A percentile compares a stretch with the other conserved stretches of the same genome.
Conservation (phyloP, 2,797 vertebrate genomes). For the Tiaroga cobitis region DNA sequence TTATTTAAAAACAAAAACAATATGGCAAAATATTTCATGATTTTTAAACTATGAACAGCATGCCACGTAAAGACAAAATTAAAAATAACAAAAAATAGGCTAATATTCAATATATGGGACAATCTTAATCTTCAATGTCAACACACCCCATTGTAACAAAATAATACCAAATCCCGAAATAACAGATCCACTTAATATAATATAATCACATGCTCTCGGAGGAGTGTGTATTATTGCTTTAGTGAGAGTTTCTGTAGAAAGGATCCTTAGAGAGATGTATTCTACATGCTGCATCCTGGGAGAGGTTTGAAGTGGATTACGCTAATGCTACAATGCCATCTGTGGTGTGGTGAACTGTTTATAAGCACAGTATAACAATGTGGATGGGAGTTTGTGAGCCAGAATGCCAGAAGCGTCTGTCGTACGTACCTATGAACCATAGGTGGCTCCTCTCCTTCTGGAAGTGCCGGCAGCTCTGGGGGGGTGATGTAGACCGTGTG, state of each 20-base stretch:
- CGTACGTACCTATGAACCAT: slow-evolving; percentile 91
- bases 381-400: slow-evolving; percentile 20
- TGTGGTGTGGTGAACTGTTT: slow-evolving; percentile 11
- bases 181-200: slow-evolving; percentile 50
- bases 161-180: slow-evolving; percentile 55
- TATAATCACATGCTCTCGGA: slow-evolving; percentile 31
- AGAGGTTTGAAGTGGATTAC: slow-evolving; percentile 28
- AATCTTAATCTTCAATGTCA: slow-evolving; percentile 52
- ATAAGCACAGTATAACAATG: background rate
- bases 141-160: slow-evolving; percentile 55
- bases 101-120: background rate
- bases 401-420: background rate
- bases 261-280: slow-evolving; percentile 45
- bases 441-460: slow-evolving; percentile 91
- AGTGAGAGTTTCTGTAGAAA: slow-evolving; percentile 19
- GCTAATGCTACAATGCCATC: background rate
- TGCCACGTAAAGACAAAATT: background rate
- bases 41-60: background rate
- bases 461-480: slow-evolving; percentile 91
- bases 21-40: background rate
- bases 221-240: slow-evolving; percentile 18
- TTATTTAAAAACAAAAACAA: background rate
- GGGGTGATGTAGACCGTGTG: slow-evolving; percentile 98
- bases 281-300: slow-evolving; percentile 23
- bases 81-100: background rate